Evolutionary conservation across 2,888 invertebrate genomes (phyloP).

Genomic region (Campoplex capitator): DNA sequence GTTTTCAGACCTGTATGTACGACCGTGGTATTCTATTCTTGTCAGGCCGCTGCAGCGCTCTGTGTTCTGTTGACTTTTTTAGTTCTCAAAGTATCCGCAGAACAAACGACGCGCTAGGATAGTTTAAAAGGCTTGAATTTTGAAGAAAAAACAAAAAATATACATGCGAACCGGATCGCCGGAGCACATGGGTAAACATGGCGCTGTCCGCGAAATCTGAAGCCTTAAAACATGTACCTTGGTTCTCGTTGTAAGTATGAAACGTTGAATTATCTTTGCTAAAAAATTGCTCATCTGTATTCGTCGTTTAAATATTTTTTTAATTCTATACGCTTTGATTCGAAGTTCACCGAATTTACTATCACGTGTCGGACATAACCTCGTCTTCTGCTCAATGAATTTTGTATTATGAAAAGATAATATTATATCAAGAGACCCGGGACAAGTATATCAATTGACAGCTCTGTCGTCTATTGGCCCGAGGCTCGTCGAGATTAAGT

Average conservation of each 20-base stretch:
- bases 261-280: neutral
- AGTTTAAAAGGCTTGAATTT: too few relatives aligned
- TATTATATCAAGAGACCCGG: too few relatives aligned
- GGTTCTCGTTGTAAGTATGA: slow-evolving; percentile 79
- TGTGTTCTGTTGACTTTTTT: neutral
- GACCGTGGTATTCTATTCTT: neutral
- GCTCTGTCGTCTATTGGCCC: too few relatives aligned
- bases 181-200: slow-evolving; percentile 66
- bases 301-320: neutral
- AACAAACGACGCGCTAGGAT: too few relatives aligned
- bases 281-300: neutral
- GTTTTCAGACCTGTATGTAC: too few relatives aligned
- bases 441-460: too few relatives aligned
- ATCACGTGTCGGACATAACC: slow-evolving; percentile 35
- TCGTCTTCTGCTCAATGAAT: neutral
- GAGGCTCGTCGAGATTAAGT: neutral
- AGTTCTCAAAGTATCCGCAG: neutral
- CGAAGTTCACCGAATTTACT: neutral
- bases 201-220: slow-evolving; percentile 74
- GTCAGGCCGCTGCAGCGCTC: too few relatives aligned
- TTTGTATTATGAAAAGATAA: neutral
- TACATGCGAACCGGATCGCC: too few relatives aligned
- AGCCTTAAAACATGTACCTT: slow-evolving; percentile 76
- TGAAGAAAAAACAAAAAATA: too few relatives aligned
- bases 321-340: neutral